Evolutionary conservation across 1,140 invertebrate genomes (phyloP).

Genomic region (Magallana ariakensis): DNA sequence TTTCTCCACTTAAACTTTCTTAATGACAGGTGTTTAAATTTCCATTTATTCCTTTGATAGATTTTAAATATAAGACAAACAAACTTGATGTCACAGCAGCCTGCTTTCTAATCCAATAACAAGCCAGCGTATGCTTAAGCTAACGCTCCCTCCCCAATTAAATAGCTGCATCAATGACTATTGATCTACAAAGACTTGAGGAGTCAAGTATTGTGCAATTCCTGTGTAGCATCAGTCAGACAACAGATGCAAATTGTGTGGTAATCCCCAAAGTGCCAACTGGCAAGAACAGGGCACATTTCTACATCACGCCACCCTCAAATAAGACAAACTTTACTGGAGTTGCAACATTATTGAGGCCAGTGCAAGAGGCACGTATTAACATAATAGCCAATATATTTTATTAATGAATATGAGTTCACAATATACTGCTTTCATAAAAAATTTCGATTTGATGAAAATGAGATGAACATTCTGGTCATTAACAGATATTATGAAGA

Average conservation of each 20-base stretch:
- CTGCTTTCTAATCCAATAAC: conserved; percentile 2
- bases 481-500: no score
- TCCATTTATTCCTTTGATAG: not conserved
- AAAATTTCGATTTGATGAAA: not conserved
- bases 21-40: not conserved
- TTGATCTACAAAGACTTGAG: conserved; percentile 30
- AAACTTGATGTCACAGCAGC: conserved; percentile 30
- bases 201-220: conserved; percentile 36
- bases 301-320: conserved; percentile 23
- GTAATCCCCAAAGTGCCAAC: conserved; percentile 29
- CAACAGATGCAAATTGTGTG: conserved; percentile 36
- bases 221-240: conserved; percentile 19
- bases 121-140: not conserved
- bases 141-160: conserved; percentile 20
- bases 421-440: not conserved
- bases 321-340: not conserved
- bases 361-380: not conserved
- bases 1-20: not conserved
- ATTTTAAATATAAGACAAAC: conserved; percentile 21
- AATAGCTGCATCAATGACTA: conserved; percentile 34
- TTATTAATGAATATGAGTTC: conserved; percentile 11
- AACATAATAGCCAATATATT: not conserved
- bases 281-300: conserved; percentile 23
- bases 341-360: not conserved
- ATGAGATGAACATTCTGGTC: not conserved